Base-by-base conservation (phyloP, 2,113 vertebrate species). In the Morone chrysops region DNA sequence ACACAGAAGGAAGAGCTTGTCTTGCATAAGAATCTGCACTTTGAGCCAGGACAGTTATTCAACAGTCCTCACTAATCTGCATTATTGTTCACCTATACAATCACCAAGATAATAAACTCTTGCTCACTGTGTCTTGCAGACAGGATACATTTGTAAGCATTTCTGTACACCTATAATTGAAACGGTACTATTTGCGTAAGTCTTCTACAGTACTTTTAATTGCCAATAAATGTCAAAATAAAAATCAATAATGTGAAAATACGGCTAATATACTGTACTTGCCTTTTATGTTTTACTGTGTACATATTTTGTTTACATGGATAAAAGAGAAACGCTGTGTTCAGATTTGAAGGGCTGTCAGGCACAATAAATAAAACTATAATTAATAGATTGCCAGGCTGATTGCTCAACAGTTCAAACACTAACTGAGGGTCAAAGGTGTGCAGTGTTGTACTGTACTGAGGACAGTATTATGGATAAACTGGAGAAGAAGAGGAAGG, bases 1-100 rank as follows among this genome's bases (percentile, higher is more conserved):
- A 25, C 20, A 40, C 25, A 48, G 65, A 14, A 18, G 10, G 16
- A 20, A 31, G 14, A 25, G 45, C 45, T 20, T 25, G 48, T 63
- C 56, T 79, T 74, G 20, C 56, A 63, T 62, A 74, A 74, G 14
- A 25, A 14, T 66, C 53, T 83, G 76, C 6, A 69, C 70, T 75
- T 84, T 79, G 75, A 74, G n/a, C 63, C 56, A 68, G 56, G 12
- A 60, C 18, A 70, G 41, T 62, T n/a, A 70, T n/a, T 22, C 25
- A 63, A 56, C 50, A 56, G 63, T 62, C 3, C 12, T 20, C 18
- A 14, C 54, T 73, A 36, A 51, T 50, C 51, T 67, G 68, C n/a
- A 5, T 41, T 50, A 77, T 45, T 65, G 6, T 48, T 59, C 20
- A 50, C 10, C 36, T 43, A 2, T 31, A 40, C 38, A 36, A 53